phyloP scores from a whole-genome alignment of 2,797 vertebrate species.

The Pteropus rufus region DNA sequence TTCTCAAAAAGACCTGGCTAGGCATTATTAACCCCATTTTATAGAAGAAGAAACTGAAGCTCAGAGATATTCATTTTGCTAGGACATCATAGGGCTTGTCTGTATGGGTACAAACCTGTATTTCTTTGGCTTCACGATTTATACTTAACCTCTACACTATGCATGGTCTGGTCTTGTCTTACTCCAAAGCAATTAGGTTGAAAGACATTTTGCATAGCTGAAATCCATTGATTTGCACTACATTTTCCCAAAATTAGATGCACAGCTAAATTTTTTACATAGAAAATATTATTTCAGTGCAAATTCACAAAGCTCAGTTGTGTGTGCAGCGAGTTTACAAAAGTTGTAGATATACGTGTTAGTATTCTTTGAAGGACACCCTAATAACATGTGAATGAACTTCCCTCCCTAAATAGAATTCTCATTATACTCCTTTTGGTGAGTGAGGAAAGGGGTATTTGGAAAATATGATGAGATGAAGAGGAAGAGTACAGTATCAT shows the following conservation, averaged over 20 bases:
- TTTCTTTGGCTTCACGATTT: background rate
- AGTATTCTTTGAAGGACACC: background rate
- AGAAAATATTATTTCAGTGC: background rate
- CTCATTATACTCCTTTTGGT: background rate
- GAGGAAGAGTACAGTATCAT: background rate
- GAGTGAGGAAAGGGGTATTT: background rate
- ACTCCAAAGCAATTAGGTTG: background rate
- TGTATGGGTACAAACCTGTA: background rate
- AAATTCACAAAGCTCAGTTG: background rate
- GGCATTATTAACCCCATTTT: background rate
- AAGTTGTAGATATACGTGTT: background rate
- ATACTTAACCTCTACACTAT: fast-evolving
- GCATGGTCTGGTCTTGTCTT: background rate
- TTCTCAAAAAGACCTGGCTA: background rate
- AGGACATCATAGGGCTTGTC: background rate
- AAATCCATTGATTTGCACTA: background rate
- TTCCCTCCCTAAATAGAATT: background rate
- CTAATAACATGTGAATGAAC: background rate
- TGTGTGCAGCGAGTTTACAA: background rate
- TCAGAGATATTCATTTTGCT: background rate
- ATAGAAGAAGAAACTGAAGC: background rate
- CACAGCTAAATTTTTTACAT: background rate
- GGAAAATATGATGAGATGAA: background rate
- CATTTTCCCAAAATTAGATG: background rate
- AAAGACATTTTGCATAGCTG: background rate